Percentiles rank a stretch among this genome's conserved stretches.
These are phyloP conservation scores for Drosophila chauvacae DNA, from an alignment of 1,140 invertebrate species.

Conservation along the genomic window DNA sequence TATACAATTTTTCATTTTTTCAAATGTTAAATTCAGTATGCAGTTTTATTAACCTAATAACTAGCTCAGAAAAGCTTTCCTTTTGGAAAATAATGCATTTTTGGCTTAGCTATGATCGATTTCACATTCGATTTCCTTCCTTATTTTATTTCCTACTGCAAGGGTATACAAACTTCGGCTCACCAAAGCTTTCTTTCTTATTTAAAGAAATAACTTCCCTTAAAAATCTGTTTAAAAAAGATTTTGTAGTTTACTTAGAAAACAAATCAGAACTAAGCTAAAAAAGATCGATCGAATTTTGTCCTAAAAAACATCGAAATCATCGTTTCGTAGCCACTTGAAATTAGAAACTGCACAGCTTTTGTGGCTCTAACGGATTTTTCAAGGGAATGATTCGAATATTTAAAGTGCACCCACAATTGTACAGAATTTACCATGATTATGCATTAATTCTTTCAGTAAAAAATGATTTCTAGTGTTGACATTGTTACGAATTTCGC, in stretches of 20 bases:
- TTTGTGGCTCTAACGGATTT: background rate
- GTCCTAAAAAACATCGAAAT: background rate
- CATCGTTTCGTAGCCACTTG: background rate
- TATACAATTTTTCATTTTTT: too few relatives aligned
- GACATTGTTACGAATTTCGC: slow-evolving; percentile 24
- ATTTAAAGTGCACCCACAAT: background rate
- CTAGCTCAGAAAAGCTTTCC: too few relatives aligned
- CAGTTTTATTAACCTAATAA: too few relatives aligned
- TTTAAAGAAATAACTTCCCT: background rate
- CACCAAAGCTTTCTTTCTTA: background rate
- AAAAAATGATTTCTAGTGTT: slow-evolving; percentile 17
- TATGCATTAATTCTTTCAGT: slow-evolving; percentile 3
- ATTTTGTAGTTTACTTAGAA: background rate
- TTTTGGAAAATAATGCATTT: too few relatives aligned
- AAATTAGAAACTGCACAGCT: background rate
- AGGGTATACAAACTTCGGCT: too few relatives aligned
- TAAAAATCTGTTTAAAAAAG: background rate
- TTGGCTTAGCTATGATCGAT: too few relatives aligned
- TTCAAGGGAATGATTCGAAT: slow-evolving; percentile 9
- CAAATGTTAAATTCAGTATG: too few relatives aligned
- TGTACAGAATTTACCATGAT: background rate
- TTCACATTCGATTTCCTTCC: too few relatives aligned
- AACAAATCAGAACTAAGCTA: background rate
- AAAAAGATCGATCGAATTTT: background rate
- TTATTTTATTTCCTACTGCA: too few relatives aligned